These are phyloP conservation scores for Callosobruchus maculatus DNA, from an alignment of 2,888 invertebrate genomes.

Conservation along the genomic window DNA sequence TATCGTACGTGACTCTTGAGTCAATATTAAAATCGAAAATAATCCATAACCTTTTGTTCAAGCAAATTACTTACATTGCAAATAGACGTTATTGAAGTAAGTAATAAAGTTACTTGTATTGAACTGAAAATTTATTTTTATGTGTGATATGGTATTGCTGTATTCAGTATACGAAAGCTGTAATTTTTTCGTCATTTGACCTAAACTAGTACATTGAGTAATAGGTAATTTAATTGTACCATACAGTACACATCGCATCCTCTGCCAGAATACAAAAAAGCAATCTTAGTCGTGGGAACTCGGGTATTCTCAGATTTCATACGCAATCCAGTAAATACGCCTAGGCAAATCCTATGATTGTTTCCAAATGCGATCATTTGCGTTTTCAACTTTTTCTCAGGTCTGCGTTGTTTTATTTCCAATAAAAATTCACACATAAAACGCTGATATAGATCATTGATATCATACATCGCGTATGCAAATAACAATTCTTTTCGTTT, in stretches of 20 bases:
- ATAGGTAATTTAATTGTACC: background rate
- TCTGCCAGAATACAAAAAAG: background rate
- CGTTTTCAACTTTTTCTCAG: background rate
- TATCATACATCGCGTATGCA: background rate
- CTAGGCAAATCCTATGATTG: background rate
- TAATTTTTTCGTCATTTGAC: background rate
- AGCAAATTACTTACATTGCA: too few relatives aligned
- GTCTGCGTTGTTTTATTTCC: background rate
- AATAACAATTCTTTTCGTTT: background rate
- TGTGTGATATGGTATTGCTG: too few relatives aligned
- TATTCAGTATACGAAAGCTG: background rate
- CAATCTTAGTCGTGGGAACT: background rate
- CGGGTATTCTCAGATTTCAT: background rate
- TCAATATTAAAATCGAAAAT: too few relatives aligned
- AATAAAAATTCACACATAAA: background rate
- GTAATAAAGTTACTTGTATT: too few relatives aligned
- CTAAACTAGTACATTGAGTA: background rate
- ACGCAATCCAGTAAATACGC: background rate
- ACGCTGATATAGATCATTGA: background rate
- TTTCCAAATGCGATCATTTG: background rate
- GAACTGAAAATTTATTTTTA: too few relatives aligned
- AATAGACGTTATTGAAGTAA: too few relatives aligned
- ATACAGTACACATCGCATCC: background rate
- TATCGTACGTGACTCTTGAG: too few relatives aligned
- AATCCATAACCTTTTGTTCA: too few relatives aligned